Base-by-base conservation (phyloP, 2,888 invertebrate genomes). In the Heliconius charithonia region DNA sequence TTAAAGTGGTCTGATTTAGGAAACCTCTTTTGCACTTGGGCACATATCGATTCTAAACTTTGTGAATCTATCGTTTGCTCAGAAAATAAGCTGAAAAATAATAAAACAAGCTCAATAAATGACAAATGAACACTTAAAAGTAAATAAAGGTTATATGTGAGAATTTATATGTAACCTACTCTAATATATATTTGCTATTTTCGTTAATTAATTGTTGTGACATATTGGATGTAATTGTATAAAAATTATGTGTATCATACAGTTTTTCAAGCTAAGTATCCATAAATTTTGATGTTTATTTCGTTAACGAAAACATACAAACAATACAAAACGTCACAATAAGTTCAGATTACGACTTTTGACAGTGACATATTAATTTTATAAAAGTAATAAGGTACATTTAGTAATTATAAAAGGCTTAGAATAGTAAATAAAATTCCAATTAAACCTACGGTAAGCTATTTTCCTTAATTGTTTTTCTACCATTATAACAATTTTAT, bases 1-100 rank as follows among this genome's bases (percentile, higher is more conserved):
- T 97, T 97, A 87, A 97, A 98, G 89, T 97, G 96, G 86, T 98
- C 97, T 76, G 96, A 96, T 89, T 97, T 96, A 32, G 96, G 96
- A 89, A 98, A 98, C 84, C 96, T 96, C 88, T 97, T 97, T 87
- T 97, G 97, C 66, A 98, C 95, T 87, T 97, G 97, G 84, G 96
- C 95, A 75, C 97, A 97, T 85, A 98, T 95, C 69, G 96, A 95
- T 86, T 98, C 98, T 87, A 98, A 95, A 45, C 96, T 96, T 88
- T 97, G 97, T 78, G 96, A 96, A 88, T 97, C 97, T 51, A 97
- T 96, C 80, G 96, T 97, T 89, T 97, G 96, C 87, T 97, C 97
- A 81, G 96, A 97, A 85, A 97, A 95, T 85, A 97, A 95, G 87
- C 97, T 97, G 90, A 79, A 81, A 82, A 82, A 82, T 65, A 81